Percentiles rank a stretch among this genome's conserved stretches.
These are phyloP conservation scores for Coelinius sp. DNA, from an alignment of 2,888 invertebrate genomes.

Conservation along the genomic window DNA sequence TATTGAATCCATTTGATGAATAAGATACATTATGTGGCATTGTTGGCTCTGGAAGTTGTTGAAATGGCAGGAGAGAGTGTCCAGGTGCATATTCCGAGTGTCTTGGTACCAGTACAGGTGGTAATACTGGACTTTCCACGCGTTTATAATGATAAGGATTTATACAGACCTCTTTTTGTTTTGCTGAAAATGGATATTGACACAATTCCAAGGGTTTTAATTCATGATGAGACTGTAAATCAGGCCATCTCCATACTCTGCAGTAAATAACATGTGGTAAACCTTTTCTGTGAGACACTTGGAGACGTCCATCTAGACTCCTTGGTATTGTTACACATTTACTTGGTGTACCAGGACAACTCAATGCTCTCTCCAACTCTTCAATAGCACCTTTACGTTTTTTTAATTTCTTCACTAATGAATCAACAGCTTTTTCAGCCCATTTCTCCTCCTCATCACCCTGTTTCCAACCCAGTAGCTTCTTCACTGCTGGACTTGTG, in stretches of 20 bases:
- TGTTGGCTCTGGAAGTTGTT: slow-evolving; percentile 85
- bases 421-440: slow-evolving; percentile 98
- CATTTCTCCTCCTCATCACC: slow-evolving; percentile 98
- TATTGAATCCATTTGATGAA: slow-evolving; percentile 84
- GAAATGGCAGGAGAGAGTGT: slow-evolving; percentile 90
- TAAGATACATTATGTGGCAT: slow-evolving; percentile 97
- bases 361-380: slow-evolving; percentile 82
- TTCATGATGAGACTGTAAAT: slow-evolving; percentile 98
- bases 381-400: slow-evolving; percentile 96
- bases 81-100: slow-evolving; percentile 97
- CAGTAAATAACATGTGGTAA: slow-evolving; percentile 99
- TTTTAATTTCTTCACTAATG: slow-evolving; percentile 93
- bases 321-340: slow-evolving; percentile 99
- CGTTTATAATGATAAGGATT: slow-evolving; percentile 99
- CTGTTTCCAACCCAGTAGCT: slow-evolving; percentile 96
- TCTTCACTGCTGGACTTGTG: slow-evolving; percentile 96
- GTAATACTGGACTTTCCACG: slow-evolving; percentile 96
- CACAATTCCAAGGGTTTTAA: slow-evolving; percentile 95
- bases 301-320: slow-evolving; percentile 94
- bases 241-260: slow-evolving; percentile 99
- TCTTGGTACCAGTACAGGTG: slow-evolving; percentile 97
- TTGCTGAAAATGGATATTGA: slow-evolving; percentile 96
- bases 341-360: slow-evolving; percentile 94
- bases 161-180: slow-evolving; percentile 99
- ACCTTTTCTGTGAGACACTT: slow-evolving; percentile 98